Conservation (phyloP, 2,113 vertebrate species). For the Semnornis frantzii region DNA sequence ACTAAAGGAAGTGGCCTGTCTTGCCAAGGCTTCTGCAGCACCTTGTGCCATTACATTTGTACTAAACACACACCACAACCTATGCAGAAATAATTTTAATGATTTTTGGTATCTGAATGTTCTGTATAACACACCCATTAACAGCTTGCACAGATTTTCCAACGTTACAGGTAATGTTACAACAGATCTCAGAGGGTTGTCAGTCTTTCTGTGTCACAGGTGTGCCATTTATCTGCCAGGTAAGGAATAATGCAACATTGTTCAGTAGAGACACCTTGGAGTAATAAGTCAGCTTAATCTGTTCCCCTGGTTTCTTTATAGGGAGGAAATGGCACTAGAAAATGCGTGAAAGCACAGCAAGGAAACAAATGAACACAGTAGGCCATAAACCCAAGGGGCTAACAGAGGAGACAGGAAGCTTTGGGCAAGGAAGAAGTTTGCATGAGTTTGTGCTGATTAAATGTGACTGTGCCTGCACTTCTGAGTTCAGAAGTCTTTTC, state of each 20-base stretch:
- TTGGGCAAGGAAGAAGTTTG: background rate
- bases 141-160: background rate
- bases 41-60: background rate
- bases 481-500: background rate
- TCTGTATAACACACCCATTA: background rate
- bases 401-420: background rate
- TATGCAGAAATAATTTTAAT: background rate
- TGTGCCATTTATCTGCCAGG: background rate
- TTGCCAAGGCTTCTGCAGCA: background rate
- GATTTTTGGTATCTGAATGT: background rate
- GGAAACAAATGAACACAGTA: background rate
- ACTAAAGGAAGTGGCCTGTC: background rate
- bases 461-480: background rate
- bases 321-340: background rate
- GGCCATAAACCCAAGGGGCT: background rate
- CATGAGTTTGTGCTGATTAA: background rate
- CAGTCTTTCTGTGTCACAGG: background rate
- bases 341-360: background rate
- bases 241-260: conserved; percentile 1
- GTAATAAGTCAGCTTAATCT: conserved; percentile 20
- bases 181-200: background rate
- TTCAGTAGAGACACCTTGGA: conserved; percentile 15
- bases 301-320: background rate
- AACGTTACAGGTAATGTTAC: background rate
- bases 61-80: background rate